Evolutionary conservation across 1,140 invertebrate species (phyloP), one percentile per base, ranked within the genome.

Genomic region (Oedothorax gibbosus): DNA sequence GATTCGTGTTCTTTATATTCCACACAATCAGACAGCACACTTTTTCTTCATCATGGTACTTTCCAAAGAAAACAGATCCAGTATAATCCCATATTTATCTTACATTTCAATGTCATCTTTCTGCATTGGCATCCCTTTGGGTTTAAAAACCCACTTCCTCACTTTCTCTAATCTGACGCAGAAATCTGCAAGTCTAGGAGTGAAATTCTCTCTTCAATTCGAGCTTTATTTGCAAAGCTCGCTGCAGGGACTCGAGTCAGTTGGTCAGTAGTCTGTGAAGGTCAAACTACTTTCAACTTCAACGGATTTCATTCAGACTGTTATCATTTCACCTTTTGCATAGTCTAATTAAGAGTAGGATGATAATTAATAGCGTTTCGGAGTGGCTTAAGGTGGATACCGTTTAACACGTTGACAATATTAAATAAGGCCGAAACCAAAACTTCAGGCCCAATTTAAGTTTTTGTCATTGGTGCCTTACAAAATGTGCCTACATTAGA

Each of bases 221-320:
- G 50, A 18, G 20, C 50, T 71, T 71, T 71, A 65, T 77, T 77
- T 65, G 75, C 49, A 12, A 64, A n/a, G 53, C 15, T 62, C 75
- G 35, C 75, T 64, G 60, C 60, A 69, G 77, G 64, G 20, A 56
- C 56, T 15, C 77, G 77, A 68, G 77, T 80, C 77, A 80, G 77
- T 80, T 80, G 77, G 77, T 69, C 77, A 80, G 64, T 56, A 69
- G 77, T 80, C 77, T 80, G 77, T 69, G 66, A 80, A 80, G 77
- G 77, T 50, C 77, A 80, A 80, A 69, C 77, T 64, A 64, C 75
- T 77, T 65, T 77, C 72, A 75, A 12, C 75, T 35, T 57, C 12
- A 77, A 50, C 72, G 72, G 53, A 57, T 60, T 75, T 21, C n/a
- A 20, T 51, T 18, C 69, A 71, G 69, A 71, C 69, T 71, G 66